phyloP scores from a whole-genome alignment of 2,888 invertebrate genomes.

The Ethmia dodecea region DNA sequence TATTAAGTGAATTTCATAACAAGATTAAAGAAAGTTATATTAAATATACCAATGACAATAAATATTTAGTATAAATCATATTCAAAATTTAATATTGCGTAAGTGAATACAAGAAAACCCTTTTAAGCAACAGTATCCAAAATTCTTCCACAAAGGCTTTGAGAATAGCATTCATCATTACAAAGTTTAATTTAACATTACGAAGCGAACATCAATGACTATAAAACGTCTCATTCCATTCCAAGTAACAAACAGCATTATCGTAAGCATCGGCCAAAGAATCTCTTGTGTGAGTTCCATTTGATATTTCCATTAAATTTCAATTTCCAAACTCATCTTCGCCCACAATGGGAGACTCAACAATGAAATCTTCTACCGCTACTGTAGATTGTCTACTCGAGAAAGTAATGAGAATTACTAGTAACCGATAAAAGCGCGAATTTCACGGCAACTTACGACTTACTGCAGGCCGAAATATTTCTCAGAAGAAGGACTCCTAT shows the following conservation, averaged over 20 bases:
- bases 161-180: not conserved
- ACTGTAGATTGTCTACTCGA: constrained; percentile 14
- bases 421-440: constrained; percentile 36
- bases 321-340: constrained; percentile 58
- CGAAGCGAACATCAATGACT: constrained; percentile 26
- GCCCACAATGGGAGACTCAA: constrained; percentile 32
- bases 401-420: constrained; percentile 9
- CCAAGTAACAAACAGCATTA: constrained; percentile 41
- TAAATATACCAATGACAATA: too few species aligned
- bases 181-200: constrained; percentile 34
- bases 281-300: constrained; percentile 41
- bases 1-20: too few species aligned
- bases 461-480: constrained; percentile 30
- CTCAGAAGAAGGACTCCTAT: constrained; percentile 33
- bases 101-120: too few species aligned
- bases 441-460: constrained; percentile 41
- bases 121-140: too few species aligned
- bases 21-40: too few species aligned
- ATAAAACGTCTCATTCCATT: constrained; percentile 35
- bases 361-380: constrained; percentile 28
- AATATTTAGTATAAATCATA: too few species aligned
- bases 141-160: too few species aligned
- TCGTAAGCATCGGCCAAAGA: constrained; percentile 40
- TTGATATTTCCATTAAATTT: constrained; percentile 66
- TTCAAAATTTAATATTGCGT: too few species aligned